Base-by-base conservation (phyloP, 2,113 vertebrate genomes). In the Girardinichthys multiradiatus region DNA sequence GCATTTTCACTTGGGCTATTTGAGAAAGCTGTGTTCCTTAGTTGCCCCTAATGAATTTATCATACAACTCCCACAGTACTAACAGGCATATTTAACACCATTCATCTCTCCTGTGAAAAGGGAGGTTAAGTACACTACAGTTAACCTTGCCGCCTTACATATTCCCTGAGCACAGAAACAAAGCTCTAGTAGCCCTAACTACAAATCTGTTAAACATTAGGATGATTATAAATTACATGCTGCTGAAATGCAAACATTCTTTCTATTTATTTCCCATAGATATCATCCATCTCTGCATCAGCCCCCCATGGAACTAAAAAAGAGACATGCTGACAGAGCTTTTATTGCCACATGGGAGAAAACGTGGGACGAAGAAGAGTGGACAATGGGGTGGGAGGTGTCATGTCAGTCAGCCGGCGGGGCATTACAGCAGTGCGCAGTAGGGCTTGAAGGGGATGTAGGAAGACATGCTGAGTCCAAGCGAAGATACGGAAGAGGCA, bases 361-460 rank as follows among this genome's bases (percentile, higher is more conserved):
- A 70, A 77, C 68, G 48, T 10, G 27, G 30, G 31, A 9, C 48
- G 51, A n/a, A 29, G 24, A 21, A 62, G 66, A 42, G 63, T 28
- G 64, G 28, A 4, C 58, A 62, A 33, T 51, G 80, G 67, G 66
- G 79, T 45, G 48, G 72, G 75, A 80, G 85, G 76, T 88, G 81
- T 82, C 10, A 6, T 79, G 81, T 72, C 59, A 62, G 76, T 83
- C 75, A 74, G 74, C 65, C 67, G 72, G 75, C 81, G 45, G 29
- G 48, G 58, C 74, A 17, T 37, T 73, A 79, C 57, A 30, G 57
- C 48, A 31, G 74, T 80, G 81, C 57, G 69, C 90, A 87, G 85
- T 70, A 70, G 89, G 73, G 89, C 92, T 89, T 93, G 91, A 94
- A 94, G 91, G 91, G 88, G 92, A 92, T 80, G 73, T 62, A 68